Conservation (phyloP, 2,888 invertebrate species). For the Caenorhabditis angaria region DNA sequence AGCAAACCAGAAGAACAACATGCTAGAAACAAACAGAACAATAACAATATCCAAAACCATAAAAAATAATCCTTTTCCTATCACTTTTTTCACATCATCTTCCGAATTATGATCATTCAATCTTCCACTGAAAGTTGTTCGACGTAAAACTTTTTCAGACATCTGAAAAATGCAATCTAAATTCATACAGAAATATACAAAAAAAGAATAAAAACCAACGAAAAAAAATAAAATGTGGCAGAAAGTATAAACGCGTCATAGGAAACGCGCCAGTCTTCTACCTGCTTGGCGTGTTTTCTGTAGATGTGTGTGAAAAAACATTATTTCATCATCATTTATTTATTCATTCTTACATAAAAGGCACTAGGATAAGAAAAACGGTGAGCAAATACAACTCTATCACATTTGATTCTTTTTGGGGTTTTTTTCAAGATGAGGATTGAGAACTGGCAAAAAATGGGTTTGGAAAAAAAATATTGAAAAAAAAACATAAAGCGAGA, state of each 20-base stretch:
- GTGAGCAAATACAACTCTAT: too few species aligned
- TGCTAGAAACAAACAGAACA: constrained; percentile 43
- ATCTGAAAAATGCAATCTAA: background rate
- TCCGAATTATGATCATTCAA: constrained; percentile 22
- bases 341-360: background rate
- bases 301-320: background rate
- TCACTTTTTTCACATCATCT: constrained; percentile 7
- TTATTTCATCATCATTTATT: background rate
- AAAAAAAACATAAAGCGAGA: background rate
- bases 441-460: too few species aligned
- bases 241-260: background rate
- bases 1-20: constrained; percentile 50
- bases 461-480: background rate
- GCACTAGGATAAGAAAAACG: background rate
- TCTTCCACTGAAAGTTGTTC: constrained; percentile 53
- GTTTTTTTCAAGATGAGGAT: too few species aligned
- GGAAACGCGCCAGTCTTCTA: background rate
- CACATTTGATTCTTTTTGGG: too few species aligned
- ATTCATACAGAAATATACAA: background rate
- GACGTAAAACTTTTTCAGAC: constrained; percentile 18
- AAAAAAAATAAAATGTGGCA: background rate
- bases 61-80: constrained; percentile 32
- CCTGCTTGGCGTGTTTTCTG: background rate
- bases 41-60: constrained; percentile 55
- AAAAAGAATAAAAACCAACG: background rate